These are phyloP conservation scores for Helicoverpa assulta DNA, from an alignment of 2,888 invertebrate species.

Conservation along the genomic window DNA sequence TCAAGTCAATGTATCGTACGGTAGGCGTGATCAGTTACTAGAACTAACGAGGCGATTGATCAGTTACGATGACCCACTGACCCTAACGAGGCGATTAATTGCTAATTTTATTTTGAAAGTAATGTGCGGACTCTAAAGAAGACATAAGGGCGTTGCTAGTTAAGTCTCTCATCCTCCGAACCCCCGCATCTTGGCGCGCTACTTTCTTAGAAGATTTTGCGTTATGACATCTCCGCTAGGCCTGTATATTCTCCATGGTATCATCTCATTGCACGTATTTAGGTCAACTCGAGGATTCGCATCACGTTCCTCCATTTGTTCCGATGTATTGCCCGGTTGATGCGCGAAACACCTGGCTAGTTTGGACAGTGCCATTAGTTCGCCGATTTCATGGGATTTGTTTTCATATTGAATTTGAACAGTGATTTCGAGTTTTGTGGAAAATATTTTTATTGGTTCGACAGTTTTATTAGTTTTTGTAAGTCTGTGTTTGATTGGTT, in stretches of 20 bases:
- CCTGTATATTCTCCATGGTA: slow-evolving; percentile 32
- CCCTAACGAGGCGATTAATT: too few relatives aligned
- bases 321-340: slow-evolving; percentile 80
- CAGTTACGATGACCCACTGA: too few relatives aligned
- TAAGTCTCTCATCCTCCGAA: too few relatives aligned
- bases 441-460: slow-evolving; percentile 42
- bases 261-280: slow-evolving; percentile 67
- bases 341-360: slow-evolving; percentile 81
- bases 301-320: slow-evolving; percentile 87
- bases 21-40: too few relatives aligned
- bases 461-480: slow-evolving; percentile 53
- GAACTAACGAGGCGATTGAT: too few relatives aligned
- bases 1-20: too few relatives aligned
- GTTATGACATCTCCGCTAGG: too few relatives aligned
- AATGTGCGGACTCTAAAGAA: too few relatives aligned
- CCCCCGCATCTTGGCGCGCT: too few relatives aligned
- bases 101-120: too few relatives aligned
- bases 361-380: slow-evolving; percentile 67
- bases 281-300: slow-evolving; percentile 77
- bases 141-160: too few relatives aligned
- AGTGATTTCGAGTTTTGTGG: slow-evolving; percentile 47
- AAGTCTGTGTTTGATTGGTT: slow-evolving; percentile 33
- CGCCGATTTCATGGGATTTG: slow-evolving; percentile 60
- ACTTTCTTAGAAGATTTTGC: too few relatives aligned
- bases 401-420: slow-evolving; percentile 67